Evolutionary conservation across 2,888 invertebrate genomes (phyloP).

Genomic region (Deroplatys truncata): DNA sequence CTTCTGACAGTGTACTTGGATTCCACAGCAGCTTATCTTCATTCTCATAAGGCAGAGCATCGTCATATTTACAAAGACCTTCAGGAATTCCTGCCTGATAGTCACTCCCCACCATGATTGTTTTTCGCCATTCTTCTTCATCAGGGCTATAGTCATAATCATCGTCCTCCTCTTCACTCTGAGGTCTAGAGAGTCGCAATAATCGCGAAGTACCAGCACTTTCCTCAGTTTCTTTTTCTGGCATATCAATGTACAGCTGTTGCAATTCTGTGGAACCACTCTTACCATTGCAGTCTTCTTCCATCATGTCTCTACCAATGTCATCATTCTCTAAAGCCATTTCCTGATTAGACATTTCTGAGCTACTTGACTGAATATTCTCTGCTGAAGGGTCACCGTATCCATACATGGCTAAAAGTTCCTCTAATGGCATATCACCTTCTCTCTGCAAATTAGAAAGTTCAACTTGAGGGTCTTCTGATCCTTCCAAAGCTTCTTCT

Average conservation of each 20-base stretch:
- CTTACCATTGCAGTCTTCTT: constrained; percentile 38
- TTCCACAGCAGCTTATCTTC: constrained; percentile 95
- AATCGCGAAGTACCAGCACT: constrained; percentile 44
- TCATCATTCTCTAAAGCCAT: constrained; percentile 34
- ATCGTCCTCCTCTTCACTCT: constrained; percentile 76
- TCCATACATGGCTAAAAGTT: constrained; percentile 85
- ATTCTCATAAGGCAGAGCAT: constrained; percentile 91
- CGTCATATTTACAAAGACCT: constrained; percentile 87
- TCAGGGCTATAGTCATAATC: constrained; percentile 80
- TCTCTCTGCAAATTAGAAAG: constrained; percentile 83
- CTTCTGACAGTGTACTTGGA: constrained; percentile 69
- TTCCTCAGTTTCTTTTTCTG: constrained; percentile 34
- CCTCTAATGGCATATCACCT: constrained; percentile 94
- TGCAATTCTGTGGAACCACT: constrained; percentile 47
- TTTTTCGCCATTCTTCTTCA: constrained; percentile 82
- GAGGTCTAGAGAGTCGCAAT: constrained; percentile 63
- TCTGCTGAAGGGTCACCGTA: constrained; percentile 47
- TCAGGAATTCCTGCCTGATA: constrained; percentile 93
- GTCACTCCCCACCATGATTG: constrained; percentile 92
- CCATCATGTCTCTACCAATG: constrained; percentile 44
- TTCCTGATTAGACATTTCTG: constrained; percentile 45
- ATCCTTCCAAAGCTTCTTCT: constrained; percentile 91
- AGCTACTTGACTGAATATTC: constrained; percentile 40
- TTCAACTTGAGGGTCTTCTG: constrained; percentile 85
- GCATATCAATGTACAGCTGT: constrained; percentile 51